Base-by-base conservation (phyloP, 2,797 vertebrate species). In the Liparis tanakae region DNA sequence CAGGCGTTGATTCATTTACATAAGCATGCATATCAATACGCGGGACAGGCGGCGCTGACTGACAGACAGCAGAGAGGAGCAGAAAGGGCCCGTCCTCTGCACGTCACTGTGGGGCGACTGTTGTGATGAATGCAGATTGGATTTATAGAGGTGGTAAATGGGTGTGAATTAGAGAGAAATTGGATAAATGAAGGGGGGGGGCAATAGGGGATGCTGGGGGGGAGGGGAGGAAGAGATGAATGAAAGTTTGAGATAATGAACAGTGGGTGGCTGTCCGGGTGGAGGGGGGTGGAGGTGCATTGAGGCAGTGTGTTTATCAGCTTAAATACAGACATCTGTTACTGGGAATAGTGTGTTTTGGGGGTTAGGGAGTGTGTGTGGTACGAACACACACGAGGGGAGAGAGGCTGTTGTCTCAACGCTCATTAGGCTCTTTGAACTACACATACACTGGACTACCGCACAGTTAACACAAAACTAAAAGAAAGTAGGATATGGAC, bases 241-340 rank as follows among this genome's bases (percentile, higher is more conserved):
- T 94, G 91, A 93, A 94, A 93, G 93, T 94, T 95, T 93, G 90
- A 93, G 90, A 92, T 94, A 93, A 94, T 94, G 94, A 94, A 90
- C 87, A 82, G 78, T 76, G 88, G 91, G 89, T 91, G 86, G 85
- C 80, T 51, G 62, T 69, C 36, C 63, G 68, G 73, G 76, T 82
- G 80, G 81, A 59, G 81, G 87, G 79, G 79, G 81, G 20, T 82
- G 81, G 80, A 75, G 77, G 86, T 85, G 85, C 78, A 89, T 67
- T 84, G 82, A 91, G 88, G 88, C 86, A 83, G 88, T 80, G 86
- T 85, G 90, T 94, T 94, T 94, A 94, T 93, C 91, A 89, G 92
- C 92, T 94, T 94, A 94, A 92, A 94, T 92, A 89, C 92, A 92
- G 94, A 94, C 94, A 95, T 94, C 93, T 94, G 93, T 93, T 90